phyloP scores from a whole-genome alignment of 1,140 invertebrate genomes.

The Kradibia gibbosae region DNA sequence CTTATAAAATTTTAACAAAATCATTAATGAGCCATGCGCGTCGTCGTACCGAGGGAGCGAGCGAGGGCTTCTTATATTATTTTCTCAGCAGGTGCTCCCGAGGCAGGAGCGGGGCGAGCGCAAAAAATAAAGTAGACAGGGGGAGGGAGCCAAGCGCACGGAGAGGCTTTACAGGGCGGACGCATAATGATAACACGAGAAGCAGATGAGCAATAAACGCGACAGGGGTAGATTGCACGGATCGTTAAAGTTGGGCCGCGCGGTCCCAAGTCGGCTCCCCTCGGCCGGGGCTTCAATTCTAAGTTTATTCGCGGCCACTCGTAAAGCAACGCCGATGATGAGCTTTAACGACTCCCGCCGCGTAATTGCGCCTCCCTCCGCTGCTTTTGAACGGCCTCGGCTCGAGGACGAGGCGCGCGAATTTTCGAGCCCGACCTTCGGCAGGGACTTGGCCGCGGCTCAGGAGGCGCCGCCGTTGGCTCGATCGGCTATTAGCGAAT shows the following conservation, averaged over 20 bases:
- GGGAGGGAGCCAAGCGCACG: not conserved
- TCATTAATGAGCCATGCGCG: too few relatives aligned
- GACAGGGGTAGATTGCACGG: constrained; percentile 33
- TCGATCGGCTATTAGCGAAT: too few relatives aligned
- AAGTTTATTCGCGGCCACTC: constrained; percentile 48
- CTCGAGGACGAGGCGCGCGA: too few relatives aligned
- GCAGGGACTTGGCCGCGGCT: too few relatives aligned
- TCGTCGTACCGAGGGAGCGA: too few relatives aligned
- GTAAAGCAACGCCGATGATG: constrained; percentile 54
- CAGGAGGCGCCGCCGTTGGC: too few relatives aligned
- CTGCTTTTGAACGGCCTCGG: too few relatives aligned
- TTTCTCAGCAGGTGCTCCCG: not conserved
- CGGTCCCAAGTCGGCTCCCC: constrained; percentile 39
- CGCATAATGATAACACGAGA: constrained; percentile 3
- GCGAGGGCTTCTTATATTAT: too few relatives aligned
- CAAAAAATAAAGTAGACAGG: not conserved
- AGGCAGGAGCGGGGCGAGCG: too few relatives aligned
- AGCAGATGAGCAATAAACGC: not conserved
- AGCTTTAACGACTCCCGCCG: constrained; percentile 56
- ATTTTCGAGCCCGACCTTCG: too few relatives aligned
- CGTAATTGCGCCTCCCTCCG: constrained; percentile 59
- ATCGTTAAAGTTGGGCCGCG: constrained; percentile 51
- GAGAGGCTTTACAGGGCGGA: not conserved
- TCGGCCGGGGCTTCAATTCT: constrained; percentile 6
- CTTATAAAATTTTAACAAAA: too few relatives aligned